Conservation (phyloP, 2,888 invertebrate genomes). For the Xanthia togata region DNA sequence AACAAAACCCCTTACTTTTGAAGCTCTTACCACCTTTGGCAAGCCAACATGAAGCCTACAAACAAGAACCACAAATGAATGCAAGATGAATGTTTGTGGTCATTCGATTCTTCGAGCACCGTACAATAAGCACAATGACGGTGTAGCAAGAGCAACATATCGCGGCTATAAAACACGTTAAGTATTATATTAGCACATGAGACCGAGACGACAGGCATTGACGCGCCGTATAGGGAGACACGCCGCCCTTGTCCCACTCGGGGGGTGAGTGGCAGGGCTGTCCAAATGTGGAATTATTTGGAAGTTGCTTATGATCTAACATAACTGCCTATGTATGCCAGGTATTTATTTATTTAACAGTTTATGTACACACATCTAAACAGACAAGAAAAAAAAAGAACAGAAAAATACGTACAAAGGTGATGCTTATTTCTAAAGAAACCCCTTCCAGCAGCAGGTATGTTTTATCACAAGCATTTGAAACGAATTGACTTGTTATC, state of each 20-base stretch:
- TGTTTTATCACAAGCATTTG: too few species aligned
- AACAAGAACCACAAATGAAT: background rate
- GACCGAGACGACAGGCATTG: constrained; percentile 68
- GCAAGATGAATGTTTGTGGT: constrained; percentile 7
- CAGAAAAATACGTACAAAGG: too few species aligned
- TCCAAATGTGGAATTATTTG: background rate
- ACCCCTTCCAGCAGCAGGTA: too few species aligned
- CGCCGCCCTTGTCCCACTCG: constrained; percentile 80
- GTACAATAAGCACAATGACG: constrained; percentile 41
- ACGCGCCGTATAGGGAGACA: constrained; percentile 77
- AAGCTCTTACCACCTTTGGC: background rate
- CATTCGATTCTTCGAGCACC: constrained; percentile 19
- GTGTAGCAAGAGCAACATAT: constrained; percentile 23
- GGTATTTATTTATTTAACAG: too few species aligned
- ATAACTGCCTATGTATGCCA: too few species aligned
- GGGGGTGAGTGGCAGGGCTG: constrained; percentile 73
- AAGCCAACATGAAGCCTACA: background rate
- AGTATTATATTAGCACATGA: constrained; percentile 17
- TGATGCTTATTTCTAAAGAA: too few species aligned
- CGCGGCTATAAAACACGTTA: constrained; percentile 26
- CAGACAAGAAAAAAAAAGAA: too few species aligned
- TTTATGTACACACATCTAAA: too few species aligned
- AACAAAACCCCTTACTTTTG: background rate
- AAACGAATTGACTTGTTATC: background rate
- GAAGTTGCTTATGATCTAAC: background rate